These are phyloP conservation scores for Ryuthela nishihirai DNA, from an alignment of 2,888 invertebrate genomes.

Conservation along the genomic window DNA sequence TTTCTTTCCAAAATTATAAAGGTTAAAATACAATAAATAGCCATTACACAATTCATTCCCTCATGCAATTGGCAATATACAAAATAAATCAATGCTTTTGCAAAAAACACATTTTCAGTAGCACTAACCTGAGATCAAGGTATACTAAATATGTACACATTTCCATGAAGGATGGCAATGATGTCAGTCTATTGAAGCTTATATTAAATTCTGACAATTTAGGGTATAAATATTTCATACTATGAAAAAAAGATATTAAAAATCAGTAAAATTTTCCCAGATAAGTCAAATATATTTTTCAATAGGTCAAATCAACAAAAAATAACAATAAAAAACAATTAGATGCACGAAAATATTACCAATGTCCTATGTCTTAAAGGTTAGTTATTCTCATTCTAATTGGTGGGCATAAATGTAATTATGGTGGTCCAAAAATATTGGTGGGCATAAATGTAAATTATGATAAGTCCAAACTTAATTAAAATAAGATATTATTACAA, in stretches of 20 bases:
- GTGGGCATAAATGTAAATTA: too few species aligned
- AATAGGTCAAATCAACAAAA: slow-evolving; percentile 1
- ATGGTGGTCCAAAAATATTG: too few species aligned
- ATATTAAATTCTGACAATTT: slow-evolving; percentile 57
- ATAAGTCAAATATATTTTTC: neutral
- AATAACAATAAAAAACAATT: slow-evolving; percentile 39
- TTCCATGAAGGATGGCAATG: slow-evolving; percentile 61
- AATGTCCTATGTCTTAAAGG: too few species aligned
- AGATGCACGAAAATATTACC: too few species aligned
- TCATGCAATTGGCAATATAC: too few species aligned
- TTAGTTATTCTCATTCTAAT: too few species aligned
- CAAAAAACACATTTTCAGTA: neutral
- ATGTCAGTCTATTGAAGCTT: slow-evolving; percentile 64
- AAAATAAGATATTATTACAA: too few species aligned
- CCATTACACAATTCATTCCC: too few species aligned
- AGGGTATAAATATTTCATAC: slow-evolving; percentile 48
- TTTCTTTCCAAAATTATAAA: too few species aligned
- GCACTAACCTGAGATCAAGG: slow-evolving; percentile 65
- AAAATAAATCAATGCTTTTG: neutral
- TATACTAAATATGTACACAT: slow-evolving; percentile 62
- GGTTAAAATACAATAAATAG: too few species aligned
- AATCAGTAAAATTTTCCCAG: neutral
- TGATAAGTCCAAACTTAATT: too few species aligned
- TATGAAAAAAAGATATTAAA: slow-evolving; percentile 42
- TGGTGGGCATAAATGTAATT: too few species aligned